Conservation (phyloP, 2,797 vertebrate genomes). For the Ctenosaura bakeri region DNA sequence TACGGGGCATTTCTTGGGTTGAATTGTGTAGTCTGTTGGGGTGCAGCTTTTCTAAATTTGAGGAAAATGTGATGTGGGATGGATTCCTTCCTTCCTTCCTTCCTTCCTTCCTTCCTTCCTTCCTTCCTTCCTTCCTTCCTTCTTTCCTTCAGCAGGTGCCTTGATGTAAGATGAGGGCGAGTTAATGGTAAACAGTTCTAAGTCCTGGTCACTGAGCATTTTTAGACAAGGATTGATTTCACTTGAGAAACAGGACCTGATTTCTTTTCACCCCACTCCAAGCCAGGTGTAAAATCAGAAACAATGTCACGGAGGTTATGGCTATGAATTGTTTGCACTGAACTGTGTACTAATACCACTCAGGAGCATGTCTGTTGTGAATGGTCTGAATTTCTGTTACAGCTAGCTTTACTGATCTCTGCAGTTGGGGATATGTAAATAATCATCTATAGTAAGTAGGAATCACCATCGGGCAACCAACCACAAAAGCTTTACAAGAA, state of each 20-base stretch:
- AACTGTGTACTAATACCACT: neutral
- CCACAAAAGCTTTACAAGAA: conserved; percentile 3
- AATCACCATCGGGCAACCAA: neutral
- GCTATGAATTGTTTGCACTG: neutral
- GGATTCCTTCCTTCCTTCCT: neutral
- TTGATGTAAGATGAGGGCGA: conserved; percentile 10
- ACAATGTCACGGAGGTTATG: neutral
- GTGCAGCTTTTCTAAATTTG: neutral
- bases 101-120: neutral
- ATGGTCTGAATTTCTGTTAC: neutral
- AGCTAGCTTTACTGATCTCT: neutral
- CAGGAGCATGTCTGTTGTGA: neutral
- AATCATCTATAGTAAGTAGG: neutral
- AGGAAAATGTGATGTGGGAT: neutral
- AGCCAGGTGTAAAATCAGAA: neutral
- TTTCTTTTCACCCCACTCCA: neutral
- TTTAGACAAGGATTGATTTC: neutral
- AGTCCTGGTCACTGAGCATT: neutral
- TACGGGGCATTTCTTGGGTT: neutral
- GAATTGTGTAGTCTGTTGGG: neutral
- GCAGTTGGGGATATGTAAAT: neutral
- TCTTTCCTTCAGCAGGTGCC: neutral
- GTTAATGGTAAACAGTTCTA: neutral
- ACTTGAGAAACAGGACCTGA: neutral
- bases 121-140: neutral